A percentile compares a stretch with the other conserved stretches of the same genome.
These are phyloP conservation scores for Acarapis woodi DNA, from an alignment of 1,140 invertebrate species.

Conservation along the genomic window DNA sequence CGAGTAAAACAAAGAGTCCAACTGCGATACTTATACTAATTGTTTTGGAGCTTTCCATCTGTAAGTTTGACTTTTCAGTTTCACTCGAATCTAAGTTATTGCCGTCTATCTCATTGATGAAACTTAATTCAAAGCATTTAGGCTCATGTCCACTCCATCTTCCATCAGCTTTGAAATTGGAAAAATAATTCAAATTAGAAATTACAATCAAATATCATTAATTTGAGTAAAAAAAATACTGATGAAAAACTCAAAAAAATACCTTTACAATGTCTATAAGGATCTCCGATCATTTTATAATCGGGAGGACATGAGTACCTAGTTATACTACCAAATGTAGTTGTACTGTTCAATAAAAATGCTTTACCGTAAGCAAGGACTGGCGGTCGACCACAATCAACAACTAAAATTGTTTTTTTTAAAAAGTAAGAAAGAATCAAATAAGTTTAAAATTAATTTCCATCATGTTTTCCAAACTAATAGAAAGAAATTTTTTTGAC, in stretches of 20 bases:
- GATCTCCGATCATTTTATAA: conserved; percentile 45
- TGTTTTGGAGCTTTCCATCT: conserved; percentile 13
- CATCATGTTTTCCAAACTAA: conserved; percentile 22
- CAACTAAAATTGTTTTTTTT: conserved; percentile 24
- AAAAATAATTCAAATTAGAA: conserved; percentile 2
- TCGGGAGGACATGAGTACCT: conserved; percentile 65
- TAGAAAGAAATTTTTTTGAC: conserved; percentile 16
- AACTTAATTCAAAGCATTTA: conserved; percentile 11
- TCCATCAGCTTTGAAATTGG: neutral
- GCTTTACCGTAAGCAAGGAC: conserved; percentile 50
- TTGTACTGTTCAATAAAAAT: conserved; percentile 51
- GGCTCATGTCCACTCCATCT: conserved; percentile 13
- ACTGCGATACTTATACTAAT: conserved; percentile 19
- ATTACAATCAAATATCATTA: conserved; percentile 5
- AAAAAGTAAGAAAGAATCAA: conserved; percentile 13
- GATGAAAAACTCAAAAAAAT: conserved; percentile 12
- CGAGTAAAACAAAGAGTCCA: conserved; percentile 15
- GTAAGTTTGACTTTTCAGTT: conserved; percentile 6
- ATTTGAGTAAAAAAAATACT: neutral
- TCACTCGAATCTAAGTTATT: neutral
- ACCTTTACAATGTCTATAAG: conserved; percentile 25
- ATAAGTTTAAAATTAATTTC: conserved; percentile 18
- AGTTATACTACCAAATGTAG: conserved; percentile 41
- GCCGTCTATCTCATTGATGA: conserved; percentile 2
- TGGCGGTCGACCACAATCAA: conserved; percentile 43